Percentiles rank a stretch among this genome's conserved stretches.
Evolutionary conservation across 2,888 invertebrate genomes (phyloP).

Genomic region (Phalera bucephala): DNA sequence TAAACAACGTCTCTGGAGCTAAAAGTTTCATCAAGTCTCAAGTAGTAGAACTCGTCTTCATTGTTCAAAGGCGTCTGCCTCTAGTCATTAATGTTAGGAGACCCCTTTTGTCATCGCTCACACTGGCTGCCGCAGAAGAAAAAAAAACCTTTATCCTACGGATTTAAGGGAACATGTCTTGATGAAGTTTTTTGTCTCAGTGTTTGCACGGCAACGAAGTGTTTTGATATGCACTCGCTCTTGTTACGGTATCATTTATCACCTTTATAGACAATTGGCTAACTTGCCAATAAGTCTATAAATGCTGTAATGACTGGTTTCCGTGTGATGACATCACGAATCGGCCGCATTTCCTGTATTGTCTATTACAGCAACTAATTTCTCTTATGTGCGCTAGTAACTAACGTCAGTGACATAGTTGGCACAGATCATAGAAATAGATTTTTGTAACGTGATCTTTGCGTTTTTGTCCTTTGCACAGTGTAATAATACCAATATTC

Average conservation of each 20-base stretch:
- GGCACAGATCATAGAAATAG: background rate
- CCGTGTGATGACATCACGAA: background rate
- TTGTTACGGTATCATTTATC: background rate
- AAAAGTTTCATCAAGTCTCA: constrained; percentile 56
- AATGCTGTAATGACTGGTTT: background rate
- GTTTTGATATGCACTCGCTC: background rate
- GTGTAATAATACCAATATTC: no score
- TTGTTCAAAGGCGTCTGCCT: constrained; percentile 53
- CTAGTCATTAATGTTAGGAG: constrained; percentile 59
- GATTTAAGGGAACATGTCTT: constrained; percentile 32
- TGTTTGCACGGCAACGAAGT: constrained; percentile 1
- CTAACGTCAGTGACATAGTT: background rate
- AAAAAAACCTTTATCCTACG: constrained; percentile 45
- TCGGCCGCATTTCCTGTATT: background rate
- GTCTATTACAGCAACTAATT: background rate
- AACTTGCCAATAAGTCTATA: background rate
- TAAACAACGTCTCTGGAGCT: constrained; percentile 26
- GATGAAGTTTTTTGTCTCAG: constrained; percentile 35
- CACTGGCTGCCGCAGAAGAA: constrained; percentile 36
- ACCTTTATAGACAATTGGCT: background rate
- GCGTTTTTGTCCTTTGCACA: no score
- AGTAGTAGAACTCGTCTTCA: constrained; percentile 51
- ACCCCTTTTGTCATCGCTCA: constrained; percentile 54
- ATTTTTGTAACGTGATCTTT: background rate
- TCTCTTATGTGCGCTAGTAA: background rate